These are phyloP conservation scores for Macroglossus sobrinus DNA, from an alignment of 2,113 vertebrate species.

Conservation along the genomic window DNA sequence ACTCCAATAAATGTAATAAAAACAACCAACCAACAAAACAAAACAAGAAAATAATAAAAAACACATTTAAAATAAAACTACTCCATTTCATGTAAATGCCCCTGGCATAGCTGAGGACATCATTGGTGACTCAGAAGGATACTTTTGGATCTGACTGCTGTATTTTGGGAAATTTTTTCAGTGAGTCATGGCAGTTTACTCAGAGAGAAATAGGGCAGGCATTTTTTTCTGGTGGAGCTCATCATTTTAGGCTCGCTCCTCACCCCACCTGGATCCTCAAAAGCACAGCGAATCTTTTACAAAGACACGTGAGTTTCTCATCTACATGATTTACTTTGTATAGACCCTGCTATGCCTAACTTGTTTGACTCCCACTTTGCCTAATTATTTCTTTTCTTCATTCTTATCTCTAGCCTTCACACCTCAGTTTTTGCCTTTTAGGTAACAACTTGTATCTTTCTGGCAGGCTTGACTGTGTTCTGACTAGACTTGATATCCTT, in stretches of 20 bases:
- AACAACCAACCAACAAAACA: too few species aligned
- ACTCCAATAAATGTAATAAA: too few species aligned
- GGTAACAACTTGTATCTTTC: neutral
- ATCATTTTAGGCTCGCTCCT: neutral
- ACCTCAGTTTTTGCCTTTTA: neutral
- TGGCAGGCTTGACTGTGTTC: neutral
- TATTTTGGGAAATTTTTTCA: neutral
- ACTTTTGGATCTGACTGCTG: neutral
- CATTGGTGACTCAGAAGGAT: conserved; percentile 14
- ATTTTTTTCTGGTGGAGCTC: neutral
- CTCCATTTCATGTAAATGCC: neutral
- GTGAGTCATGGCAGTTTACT: conserved; percentile 30
- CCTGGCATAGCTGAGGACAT: neutral
- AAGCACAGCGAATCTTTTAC: neutral
- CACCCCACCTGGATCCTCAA: neutral
- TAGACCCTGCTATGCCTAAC: neutral
- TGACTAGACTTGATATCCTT: neutral
- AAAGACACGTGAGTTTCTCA: neutral
- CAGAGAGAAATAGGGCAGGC: neutral
- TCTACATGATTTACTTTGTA: neutral
- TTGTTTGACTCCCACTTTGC: neutral
- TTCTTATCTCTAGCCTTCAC: neutral
- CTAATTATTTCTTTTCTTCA: neutral
- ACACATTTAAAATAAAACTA: neutral
- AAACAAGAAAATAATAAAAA: conserved; percentile 38